These are phyloP conservation scores for Lithobates pipiens DNA, from an alignment of 2,797 vertebrate species.

Conservation along the genomic window DNA sequence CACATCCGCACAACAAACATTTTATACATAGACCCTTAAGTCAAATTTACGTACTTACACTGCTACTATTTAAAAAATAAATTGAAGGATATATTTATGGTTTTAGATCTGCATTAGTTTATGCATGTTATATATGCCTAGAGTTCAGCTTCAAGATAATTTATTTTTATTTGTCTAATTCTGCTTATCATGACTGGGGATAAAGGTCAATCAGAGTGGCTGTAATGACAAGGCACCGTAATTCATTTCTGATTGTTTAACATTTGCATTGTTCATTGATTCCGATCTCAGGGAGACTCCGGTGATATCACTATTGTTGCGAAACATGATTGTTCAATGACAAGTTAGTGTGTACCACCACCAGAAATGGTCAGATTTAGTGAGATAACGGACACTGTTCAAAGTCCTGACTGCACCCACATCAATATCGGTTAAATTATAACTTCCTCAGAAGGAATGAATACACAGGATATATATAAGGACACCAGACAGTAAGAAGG, in stretches of 20 bases:
- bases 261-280: background rate
- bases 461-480: slow-evolving; percentile 22
- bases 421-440: slow-evolving; percentile 49
- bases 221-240: too few species aligned
- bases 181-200: too few species aligned
- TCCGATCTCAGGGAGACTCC: background rate
- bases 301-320: background rate
- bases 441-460: slow-evolving; percentile 2
- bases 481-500: background rate
- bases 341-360: background rate
- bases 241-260: background rate
- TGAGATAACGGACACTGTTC: slow-evolving; percentile 21
- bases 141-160: too few species aligned
- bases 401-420: slow-evolving; percentile 47
- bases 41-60: too few species aligned
- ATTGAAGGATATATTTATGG: too few species aligned
- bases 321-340: background rate
- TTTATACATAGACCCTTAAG: too few species aligned
- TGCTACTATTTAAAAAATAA: too few species aligned
- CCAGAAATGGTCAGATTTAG: background rate
- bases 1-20: too few species aligned
- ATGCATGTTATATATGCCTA: too few species aligned
- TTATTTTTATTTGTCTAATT: too few species aligned
- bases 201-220: too few species aligned
- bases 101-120: too few species aligned